A percentile compares a stretch with the other conserved stretches of the same genome.
These are phyloP conservation scores for Vanessa tameamea DNA, from an alignment of 1,140 invertebrate species.

Conservation along the genomic window DNA sequence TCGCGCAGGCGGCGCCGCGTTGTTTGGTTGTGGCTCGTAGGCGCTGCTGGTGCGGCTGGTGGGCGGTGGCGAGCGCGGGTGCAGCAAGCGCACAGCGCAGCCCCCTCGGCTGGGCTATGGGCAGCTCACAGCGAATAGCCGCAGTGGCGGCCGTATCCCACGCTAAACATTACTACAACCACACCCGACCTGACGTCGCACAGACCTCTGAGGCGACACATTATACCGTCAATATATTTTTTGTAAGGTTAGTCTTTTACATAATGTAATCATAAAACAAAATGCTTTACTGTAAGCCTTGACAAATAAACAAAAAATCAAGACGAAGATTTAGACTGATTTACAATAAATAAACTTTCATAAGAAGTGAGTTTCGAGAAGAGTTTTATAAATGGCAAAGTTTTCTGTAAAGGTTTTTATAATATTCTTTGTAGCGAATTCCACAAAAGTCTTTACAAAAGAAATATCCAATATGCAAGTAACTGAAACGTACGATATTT, in stretches of 20 bases:
- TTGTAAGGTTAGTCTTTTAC: slow-evolving; percentile 66
- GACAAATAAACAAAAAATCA: neutral
- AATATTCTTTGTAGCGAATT: slow-evolving; percentile 14
- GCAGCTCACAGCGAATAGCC: slow-evolving; percentile 71
- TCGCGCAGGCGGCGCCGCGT: slow-evolving; percentile 63
- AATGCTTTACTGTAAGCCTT: no score
- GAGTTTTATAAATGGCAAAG: slow-evolving; percentile 1
- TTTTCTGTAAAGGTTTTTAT: neutral
- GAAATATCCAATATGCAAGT: slow-evolving; percentile 7
- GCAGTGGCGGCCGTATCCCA: slow-evolving; percentile 71
- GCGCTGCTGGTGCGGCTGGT: slow-evolving; percentile 59
- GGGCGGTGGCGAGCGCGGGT: slow-evolving; percentile 62
- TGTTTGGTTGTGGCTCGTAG: slow-evolving; percentile 66
- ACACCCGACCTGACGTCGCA: slow-evolving; percentile 55
- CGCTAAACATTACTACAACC: slow-evolving; percentile 67
- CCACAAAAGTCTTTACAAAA: slow-evolving; percentile 23
- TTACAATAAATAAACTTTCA: neutral
- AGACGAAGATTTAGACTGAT: neutral
- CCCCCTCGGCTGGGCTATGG: slow-evolving; percentile 77
- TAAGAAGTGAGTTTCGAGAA: neutral
- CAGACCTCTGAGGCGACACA: slow-evolving; percentile 53
- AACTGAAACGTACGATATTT: slow-evolving; percentile 11
- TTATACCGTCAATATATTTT: slow-evolving; percentile 71
- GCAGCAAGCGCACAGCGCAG: slow-evolving; percentile 65
- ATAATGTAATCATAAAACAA: neutral